Evolutionary conservation across 2,888 invertebrate species (phyloP), one percentile per base, ranked within the genome.

Genomic region (Acrobasis consociella): DNA sequence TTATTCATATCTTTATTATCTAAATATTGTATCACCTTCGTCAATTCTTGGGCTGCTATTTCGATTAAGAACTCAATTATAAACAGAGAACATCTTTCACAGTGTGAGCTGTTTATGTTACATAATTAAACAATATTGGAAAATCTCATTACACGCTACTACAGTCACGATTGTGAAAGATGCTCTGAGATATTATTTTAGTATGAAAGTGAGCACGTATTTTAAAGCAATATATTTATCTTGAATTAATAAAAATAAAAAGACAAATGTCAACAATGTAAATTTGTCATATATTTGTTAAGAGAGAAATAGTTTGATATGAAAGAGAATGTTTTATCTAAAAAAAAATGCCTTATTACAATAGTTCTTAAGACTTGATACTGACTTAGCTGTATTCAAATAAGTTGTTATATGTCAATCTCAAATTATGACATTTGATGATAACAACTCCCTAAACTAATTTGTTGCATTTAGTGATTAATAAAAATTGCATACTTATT

Each of bases 301-400:
- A 83, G 83, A 85, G 82, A 91, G 90, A 85, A 87, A 90, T 91
- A 92, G 91, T 91, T 92, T 92, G 87, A 87, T 91, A 91, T 88
- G 83, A 85, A 83, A 89, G 86, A 86, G 81, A 87, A 84, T 90
- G 87, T 89, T 89, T 87, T 90, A 89, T 89, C 85, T 86, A 89
- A 91, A 89, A 91, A 89, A 91, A 88, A 91, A 89, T 91, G 92
- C 92, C 91, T 91, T 92, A 91, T 87, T 89, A 91, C 85, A 86
- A 82, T 91, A 90, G 88, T 82, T 87, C 75, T 77, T 91, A 91
- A 91, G 90, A 91, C 91, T 90, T 86, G 83, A 91, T 91, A 91
- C 89, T 90, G 90, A 91, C 84, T 83, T 89, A 90, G 86, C 81
- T 85, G 79, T 91, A 89, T 78, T 80, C 77, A 71, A 80, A 76